Base-by-base conservation (phyloP, 2,113 vertebrate species). In the Pionites leucogaster region DNA sequence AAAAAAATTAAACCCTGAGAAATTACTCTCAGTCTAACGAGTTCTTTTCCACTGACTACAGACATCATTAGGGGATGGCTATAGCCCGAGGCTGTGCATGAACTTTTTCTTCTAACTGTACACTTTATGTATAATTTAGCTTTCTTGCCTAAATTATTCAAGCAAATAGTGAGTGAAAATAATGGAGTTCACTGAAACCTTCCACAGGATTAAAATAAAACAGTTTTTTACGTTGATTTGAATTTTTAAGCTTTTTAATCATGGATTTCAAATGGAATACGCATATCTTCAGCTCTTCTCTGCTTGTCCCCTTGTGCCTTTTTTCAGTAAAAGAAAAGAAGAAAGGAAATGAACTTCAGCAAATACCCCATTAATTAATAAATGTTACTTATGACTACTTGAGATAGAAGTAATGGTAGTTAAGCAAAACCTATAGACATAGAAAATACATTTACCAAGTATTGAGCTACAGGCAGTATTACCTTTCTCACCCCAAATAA, bases 111-210 rank as follows among this genome's bases (percentile, higher is more conserved):
- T 99, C 98, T 99, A 99, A 99, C 99, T 99, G 99, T 99, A 99
- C 99, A 99, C 99, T 99, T 99, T 99, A 99, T 99, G 98, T 99
- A 99, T 99, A 99, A 99, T 99, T 99, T 99, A 99, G 98, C 98
- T 98, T 98, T 98, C 98, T 98, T 98, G 98, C 97, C 98, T 99
- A 98, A 99, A 99, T 99, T 99, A 99, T 99, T 99, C 99, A 99
- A 98, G 98, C 99, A 99, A 99, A 99, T 99, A 99, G 99, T 98
- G 98, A 98, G 97, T 97, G 98, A 98, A 99, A 99, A 99, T 99
- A 99, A 99, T 99, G 98, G 99, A 99, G 98, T 99, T 99, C 98
- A 98, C 98, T 98, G 98, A 99, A 99, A 99, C 98, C 99, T 99
- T 98, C 98, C 98, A 98, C 98, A 97, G 98, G 98, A 98, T 98